Percentiles rank a stretch among this genome's conserved stretches.
These are phyloP conservation scores for Cryptus armator DNA, from an alignment of 2,888 invertebrate genomes.

Conservation along the genomic window DNA sequence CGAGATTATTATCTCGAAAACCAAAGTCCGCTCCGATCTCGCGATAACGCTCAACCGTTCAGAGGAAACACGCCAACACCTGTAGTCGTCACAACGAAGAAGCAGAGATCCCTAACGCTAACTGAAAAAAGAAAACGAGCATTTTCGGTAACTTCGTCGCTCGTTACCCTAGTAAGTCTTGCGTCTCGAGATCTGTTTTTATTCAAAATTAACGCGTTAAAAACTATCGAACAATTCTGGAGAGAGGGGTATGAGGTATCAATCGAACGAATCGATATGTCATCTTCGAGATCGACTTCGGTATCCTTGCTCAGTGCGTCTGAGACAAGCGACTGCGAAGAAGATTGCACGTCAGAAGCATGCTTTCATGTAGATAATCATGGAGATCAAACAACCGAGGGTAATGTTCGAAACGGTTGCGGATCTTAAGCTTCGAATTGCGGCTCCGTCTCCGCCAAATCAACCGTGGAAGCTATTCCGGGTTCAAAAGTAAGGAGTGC, in stretches of 20 bases:
- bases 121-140: slow-evolving; percentile 20
- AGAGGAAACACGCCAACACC: slow-evolving; percentile 1
- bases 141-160: neutral
- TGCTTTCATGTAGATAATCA: neutral
- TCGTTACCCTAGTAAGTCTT: neutral
- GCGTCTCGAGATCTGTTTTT: slow-evolving; percentile 10
- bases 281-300: neutral
- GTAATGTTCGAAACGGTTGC: neutral
- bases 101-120: neutral
- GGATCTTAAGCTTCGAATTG: neutral
- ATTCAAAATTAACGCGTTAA: neutral
- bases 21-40: too few species aligned
- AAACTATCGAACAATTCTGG: slow-evolving; percentile 24
- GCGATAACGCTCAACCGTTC: neutral
- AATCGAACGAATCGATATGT: neutral
- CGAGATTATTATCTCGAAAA: neutral
- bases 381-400: neutral
- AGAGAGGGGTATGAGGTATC: slow-evolving; percentile 19
- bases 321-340: neutral
- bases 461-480: neutral
- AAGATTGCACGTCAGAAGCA: neutral
- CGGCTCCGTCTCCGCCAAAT: neutral
- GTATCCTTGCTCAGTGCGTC: neutral
- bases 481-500: neutral
- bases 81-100: neutral